Evolutionary conservation across 2,888 invertebrate genomes (phyloP).

Genomic region (Leptinotarsa tumamoca): DNA sequence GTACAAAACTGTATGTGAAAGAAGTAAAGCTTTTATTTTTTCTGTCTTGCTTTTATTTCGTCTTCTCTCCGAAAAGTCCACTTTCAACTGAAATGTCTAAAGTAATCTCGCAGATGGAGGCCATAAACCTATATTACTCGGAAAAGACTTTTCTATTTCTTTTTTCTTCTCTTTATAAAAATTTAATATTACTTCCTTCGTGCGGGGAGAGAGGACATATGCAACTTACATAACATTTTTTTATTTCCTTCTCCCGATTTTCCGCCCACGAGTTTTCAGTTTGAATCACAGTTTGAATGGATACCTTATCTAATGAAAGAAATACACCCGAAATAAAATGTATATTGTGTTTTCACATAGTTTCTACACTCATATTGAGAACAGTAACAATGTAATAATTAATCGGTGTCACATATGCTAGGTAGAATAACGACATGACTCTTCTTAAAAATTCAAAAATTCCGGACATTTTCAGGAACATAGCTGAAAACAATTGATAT

Average conservation of each 20-base stretch:
- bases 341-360: not conserved
- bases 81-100: conserved; percentile 67
- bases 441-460: no score
- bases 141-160: conserved; percentile 67
- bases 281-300: conserved; percentile 33
- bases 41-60: conserved; percentile 50
- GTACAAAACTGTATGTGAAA: conserved; percentile 61
- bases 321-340: not conserved
- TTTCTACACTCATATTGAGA: no score
- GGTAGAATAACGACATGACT: no score
- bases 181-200: conserved; percentile 66
- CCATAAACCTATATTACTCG: conserved; percentile 68
- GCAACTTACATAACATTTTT: conserved; percentile 51
- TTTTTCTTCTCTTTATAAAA: conserved; percentile 67
- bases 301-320: not conserved
- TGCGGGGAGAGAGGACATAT: conserved; percentile 41
- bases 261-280: conserved; percentile 35
- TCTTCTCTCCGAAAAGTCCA: conserved; percentile 63
- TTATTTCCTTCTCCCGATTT: conserved; percentile 44
- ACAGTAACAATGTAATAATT: no score
- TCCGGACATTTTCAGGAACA: no score
- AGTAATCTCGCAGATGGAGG: conserved; percentile 68
- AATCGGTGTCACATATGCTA: no score
- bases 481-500: no score
- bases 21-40: conserved; percentile 61